Base-by-base conservation (phyloP, 2,888 invertebrate species). In the Diarsia brunnea region DNA sequence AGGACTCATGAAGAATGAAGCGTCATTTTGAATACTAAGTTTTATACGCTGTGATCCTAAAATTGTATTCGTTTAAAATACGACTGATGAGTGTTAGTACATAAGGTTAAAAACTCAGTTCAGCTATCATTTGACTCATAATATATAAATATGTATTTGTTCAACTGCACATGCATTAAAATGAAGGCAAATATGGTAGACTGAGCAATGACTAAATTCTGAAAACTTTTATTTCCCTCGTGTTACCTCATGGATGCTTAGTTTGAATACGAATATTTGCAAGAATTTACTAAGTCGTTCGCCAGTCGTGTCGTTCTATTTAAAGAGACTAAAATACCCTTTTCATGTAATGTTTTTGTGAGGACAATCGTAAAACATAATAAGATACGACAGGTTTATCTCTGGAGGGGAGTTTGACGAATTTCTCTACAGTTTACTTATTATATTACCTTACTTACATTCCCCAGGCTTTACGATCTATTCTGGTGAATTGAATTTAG, bases 361-460 rank as follows among this genome's bases (percentile, higher is more conserved):
- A 87, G 88, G 87, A 89, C 89, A 90, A 87, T 89, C 90, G 89
- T 90, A 89, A 90, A 89, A 89, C 86, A 89, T 90, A 90, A 90
- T 87, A 87, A 83, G 82, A 84, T 81, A 73, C 75, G 84, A 82
- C 88, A 85, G 83, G 84, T 82, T 84, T 86, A 84, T 84, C 79
- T 80, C 68, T 63, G 51, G 63, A 58, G 81, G 77, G 73, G 75
- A 66, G 67, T 67, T 77, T 83, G 87, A 87, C 73, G 73, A 73
- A 81, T 81, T 78, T 53, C 83, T 75, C 73, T 64, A 60, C 81
- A 76, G 67, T 75, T 75, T 73, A 65, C 74, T 78, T 73, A 82
- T 81, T 79, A 60, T 49, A 73, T 66, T 73, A 73, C 65, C 73
- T 73, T 63, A 27, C 65, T 51, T 45, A 66, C 66, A 73, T 47